These are phyloP conservation scores for Drosophila pruinosa DNA, from an alignment of 1,140 invertebrate species.

Conservation along the genomic window DNA sequence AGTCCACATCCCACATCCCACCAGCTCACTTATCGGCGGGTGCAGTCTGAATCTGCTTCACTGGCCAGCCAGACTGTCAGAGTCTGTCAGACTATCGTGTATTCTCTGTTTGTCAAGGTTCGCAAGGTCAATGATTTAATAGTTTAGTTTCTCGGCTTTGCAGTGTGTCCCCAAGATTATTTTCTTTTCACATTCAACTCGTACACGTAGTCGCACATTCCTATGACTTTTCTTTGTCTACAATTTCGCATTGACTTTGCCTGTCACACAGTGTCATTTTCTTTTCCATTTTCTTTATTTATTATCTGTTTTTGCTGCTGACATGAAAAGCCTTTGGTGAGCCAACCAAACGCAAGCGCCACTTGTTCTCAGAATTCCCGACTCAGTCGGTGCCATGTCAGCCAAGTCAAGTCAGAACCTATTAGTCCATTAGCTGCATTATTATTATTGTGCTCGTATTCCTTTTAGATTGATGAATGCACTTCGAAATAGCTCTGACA, in stretches of 20 bases:
- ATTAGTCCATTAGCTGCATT: slow-evolving; percentile 44
- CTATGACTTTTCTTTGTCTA: slow-evolving; percentile 31
- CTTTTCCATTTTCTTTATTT: slow-evolving; percentile 23
- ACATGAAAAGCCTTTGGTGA: slow-evolving; percentile 58
- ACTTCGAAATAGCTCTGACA: slow-evolving; percentile 1
- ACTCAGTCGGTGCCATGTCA: neutral
- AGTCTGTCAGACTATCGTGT: slow-evolving; percentile 1
- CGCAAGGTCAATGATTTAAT: slow-evolving; percentile 80
- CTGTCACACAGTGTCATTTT: slow-evolving; percentile 16
- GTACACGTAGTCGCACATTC: slow-evolving; percentile 7
- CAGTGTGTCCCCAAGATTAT: slow-evolving; percentile 40
- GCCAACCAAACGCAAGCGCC: slow-evolving; percentile 47
- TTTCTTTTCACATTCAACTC: neutral
- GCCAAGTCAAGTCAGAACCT: slow-evolving; percentile 6
- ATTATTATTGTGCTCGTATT: slow-evolving; percentile 2
- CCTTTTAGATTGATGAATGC: slow-evolving; percentile 7
- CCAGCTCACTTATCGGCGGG: slow-evolving; percentile 15
- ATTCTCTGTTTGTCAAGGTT: slow-evolving; percentile 63
- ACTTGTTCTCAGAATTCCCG: slow-evolving; percentile 46
- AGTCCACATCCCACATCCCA: neutral
- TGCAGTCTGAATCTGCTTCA: slow-evolving; percentile 16
- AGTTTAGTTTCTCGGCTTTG: slow-evolving; percentile 54
- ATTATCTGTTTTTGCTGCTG: slow-evolving; percentile 41
- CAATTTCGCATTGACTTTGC: slow-evolving; percentile 9
- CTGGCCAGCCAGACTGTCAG: neutral